Conservation (phyloP, 1,140 invertebrate genomes). For the Macrosteles quadrilineatus region DNA sequence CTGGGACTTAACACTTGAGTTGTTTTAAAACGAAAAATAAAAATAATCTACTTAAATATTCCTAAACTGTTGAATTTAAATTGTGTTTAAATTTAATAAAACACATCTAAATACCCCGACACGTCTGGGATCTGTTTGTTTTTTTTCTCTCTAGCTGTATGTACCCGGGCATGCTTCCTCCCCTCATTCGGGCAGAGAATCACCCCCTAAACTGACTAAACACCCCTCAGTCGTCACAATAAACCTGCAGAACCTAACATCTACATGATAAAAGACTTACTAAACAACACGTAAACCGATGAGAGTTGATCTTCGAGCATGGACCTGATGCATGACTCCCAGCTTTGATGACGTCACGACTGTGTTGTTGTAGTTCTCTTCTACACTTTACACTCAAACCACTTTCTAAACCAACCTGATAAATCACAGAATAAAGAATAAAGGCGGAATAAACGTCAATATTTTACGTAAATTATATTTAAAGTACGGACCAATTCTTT, state of each 20-base stretch:
- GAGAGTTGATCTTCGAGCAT: constrained; percentile 4
- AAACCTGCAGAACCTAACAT: neutral
- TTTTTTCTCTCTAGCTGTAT: constrained; percentile 12
- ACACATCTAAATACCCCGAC: constrained; percentile 10
- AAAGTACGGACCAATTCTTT: too few species aligned
- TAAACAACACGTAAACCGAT: neutral
- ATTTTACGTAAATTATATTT: too few species aligned
- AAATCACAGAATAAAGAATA: too few species aligned
- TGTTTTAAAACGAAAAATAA: constrained; percentile 9
- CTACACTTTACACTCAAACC: neutral
- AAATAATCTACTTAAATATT: constrained; percentile 7
- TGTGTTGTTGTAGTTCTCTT: neutral
- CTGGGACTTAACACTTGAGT: constrained; percentile 12
- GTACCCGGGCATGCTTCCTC: neutral
- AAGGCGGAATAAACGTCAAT: too few species aligned
- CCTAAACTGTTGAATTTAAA: neutral
- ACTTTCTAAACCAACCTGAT: too few species aligned
- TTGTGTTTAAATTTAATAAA: neutral
- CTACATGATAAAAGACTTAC: constrained; percentile 1
- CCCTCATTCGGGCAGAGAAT: neutral
- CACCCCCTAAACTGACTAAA: too few species aligned
- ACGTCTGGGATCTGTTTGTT: constrained; percentile 29
- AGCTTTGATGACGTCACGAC: neutral
- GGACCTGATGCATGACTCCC: neutral
- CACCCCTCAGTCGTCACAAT: neutral